Evolutionary conservation across 2,888 invertebrate genomes (phyloP).

Genomic region (Agonopterix arenella): DNA sequence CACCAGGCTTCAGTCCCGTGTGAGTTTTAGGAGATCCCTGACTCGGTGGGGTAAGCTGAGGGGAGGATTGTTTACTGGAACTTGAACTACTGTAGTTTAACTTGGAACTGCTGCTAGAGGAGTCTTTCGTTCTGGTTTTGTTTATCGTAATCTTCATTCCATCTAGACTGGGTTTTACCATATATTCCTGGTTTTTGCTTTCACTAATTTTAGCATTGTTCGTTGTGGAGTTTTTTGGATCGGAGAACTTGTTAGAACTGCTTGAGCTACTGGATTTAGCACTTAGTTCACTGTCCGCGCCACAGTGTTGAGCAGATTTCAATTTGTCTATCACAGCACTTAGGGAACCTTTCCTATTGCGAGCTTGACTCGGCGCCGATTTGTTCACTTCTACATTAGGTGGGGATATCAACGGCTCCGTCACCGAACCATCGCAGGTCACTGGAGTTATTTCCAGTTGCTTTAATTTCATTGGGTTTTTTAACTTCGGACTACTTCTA

Average conservation of each 20-base stretch:
- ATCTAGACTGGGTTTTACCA: constrained; percentile 92
- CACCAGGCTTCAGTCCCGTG: constrained; percentile 90
- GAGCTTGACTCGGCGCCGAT: constrained; percentile 77
- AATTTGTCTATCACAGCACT: constrained; percentile 92
- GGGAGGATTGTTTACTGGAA: constrained; percentile 65
- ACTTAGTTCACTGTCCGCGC: constrained; percentile 68
- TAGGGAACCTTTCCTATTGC: constrained; percentile 85
- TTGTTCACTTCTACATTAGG: constrained; percentile 78
- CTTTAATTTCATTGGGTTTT: constrained; percentile 82
- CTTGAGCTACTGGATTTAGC: constrained; percentile 65
- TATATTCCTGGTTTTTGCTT: constrained; percentile 87
- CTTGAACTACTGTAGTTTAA: constrained; percentile 61
- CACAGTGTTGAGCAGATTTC: constrained; percentile 84
- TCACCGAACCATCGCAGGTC: constrained; percentile 65
- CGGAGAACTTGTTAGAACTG: constrained; percentile 58
- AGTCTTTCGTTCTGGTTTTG: constrained; percentile 88
- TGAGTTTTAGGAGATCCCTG: constrained; percentile 87
- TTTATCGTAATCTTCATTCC: constrained; percentile 95
- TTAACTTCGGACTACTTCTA: constrained; percentile 80
- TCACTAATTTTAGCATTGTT: constrained; percentile 55
- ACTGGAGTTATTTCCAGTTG: constrained; percentile 79
- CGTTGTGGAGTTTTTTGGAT: constrained; percentile 61
- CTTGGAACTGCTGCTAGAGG: constrained; percentile 67
- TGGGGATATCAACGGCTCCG: constrained; percentile 65
- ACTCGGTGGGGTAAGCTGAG: constrained; percentile 65